phyloP scores from a whole-genome alignment of 2,888 invertebrate species.

The Hanleya hanleyi region DNA sequence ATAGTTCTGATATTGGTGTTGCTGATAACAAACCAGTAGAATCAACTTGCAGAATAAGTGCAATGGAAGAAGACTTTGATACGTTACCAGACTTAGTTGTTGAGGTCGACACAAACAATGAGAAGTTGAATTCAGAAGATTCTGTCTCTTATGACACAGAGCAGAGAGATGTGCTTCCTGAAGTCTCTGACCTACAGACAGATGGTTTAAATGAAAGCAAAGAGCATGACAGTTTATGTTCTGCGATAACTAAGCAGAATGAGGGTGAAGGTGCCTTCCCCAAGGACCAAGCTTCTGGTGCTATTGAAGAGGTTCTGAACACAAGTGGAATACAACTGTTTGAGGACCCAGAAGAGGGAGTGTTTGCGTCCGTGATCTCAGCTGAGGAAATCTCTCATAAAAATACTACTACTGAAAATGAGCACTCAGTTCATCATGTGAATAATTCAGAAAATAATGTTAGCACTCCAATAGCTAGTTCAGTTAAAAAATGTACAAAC shows the following conservation, averaged over 20 bases:
- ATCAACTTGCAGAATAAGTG: background rate
- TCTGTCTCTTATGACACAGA: background rate
- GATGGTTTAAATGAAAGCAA: background rate
- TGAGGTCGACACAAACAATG: background rate
- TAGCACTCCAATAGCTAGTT: background rate
- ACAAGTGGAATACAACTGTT: background rate
- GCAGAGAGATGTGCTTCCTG: background rate
- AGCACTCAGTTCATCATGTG: slow-evolving; percentile 5
- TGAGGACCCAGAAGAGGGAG: slow-evolving; percentile 1
- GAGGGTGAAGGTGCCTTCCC: background rate
- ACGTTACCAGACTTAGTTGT: slow-evolving; percentile 39
- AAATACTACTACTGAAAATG: slow-evolving; percentile 23
- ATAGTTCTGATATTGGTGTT: background rate
- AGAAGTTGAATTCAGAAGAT: background rate
- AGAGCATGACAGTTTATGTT: background rate
- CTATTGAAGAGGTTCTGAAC: background rate
- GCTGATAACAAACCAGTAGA: background rate
- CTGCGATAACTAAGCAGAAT: too few relatives aligned
- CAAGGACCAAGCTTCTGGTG: background rate
- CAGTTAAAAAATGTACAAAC: slow-evolving; percentile 11
- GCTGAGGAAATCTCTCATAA: background rate
- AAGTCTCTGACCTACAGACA: background rate
- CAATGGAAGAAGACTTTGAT: slow-evolving; percentile 31
- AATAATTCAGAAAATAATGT: slow-evolving; percentile 5
- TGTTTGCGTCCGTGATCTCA: background rate